Base-by-base conservation (phyloP, 1,140 invertebrate genomes). In the Drosophila parvula region DNA sequence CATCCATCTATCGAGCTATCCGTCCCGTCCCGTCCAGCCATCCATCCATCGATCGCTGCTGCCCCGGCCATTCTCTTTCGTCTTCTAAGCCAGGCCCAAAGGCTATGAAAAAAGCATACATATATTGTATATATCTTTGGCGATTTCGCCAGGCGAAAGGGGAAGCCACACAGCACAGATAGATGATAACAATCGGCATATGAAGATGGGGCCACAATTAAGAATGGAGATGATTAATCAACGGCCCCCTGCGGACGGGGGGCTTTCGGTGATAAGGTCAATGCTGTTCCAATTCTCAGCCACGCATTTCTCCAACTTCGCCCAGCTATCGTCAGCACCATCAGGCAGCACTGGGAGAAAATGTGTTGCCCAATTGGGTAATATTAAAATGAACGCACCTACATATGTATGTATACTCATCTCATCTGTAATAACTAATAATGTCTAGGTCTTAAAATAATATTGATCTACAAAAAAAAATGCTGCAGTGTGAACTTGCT, bases 221-320 rank as follows among this genome's bases (percentile, higher is more conserved):
- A 81, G 80, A 76, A 48, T 65, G 47, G 53, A 68, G 79, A 88
- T 88, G 82, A 88, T 86, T 86, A 88, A 88, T 86, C 82, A 88
- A 82, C 51, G 60, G 70, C 40, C 65, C 43, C 74, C 74, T 43
- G 51, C 50, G 11, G 53, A 34, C 41, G 45, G 32, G 56, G 28
- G 51, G 56, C 51, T 74, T 51, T 55, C 74, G 67, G 64, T 86
- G 82, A 88, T 86, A 86, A 86, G 82, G 82, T 86, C 84, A 88
- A 43, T 59, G 60, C 51, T 86, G 82, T 82, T 86, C 82, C 83
- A 86, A 86, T 83, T 80, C 81, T 67, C 79, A 67, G 41, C 38
- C 61, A 75, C 47, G 61, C 77, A 80, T 64, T 78, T 79, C 58
- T 79, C 30, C 53, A 79, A 65, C 62, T 67, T 67, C n/a, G 61